Conservation (phyloP, 2,113 vertebrate genomes). For the Gallinago jamesoni region DNA sequence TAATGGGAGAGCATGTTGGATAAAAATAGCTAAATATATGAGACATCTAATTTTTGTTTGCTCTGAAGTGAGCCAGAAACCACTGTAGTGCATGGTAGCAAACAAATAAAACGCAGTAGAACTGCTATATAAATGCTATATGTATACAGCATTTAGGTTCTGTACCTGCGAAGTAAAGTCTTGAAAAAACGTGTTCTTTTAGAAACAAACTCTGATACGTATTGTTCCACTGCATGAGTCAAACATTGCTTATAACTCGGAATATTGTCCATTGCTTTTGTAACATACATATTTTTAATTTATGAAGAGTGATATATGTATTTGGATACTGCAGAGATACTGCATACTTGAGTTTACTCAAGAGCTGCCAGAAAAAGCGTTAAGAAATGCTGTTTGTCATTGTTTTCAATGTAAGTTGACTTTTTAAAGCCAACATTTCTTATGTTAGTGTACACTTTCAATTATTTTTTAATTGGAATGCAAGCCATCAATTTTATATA, state of each 20-base stretch:
- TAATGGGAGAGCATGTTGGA: not conserved
- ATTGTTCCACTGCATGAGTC: not conserved
- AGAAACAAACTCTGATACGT: not conserved
- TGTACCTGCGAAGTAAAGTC: not conserved
- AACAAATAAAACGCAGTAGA: not conserved
- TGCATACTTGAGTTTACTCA: not conserved
- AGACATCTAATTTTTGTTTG: not conserved
- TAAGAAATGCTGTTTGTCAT: not conserved
- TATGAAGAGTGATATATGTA: not conserved
- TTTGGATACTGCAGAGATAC: not conserved
- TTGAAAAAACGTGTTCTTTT: not conserved
- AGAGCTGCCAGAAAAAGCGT: not conserved
- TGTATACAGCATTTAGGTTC: not conserved
- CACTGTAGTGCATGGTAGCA: not conserved
- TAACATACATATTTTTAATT: not conserved
- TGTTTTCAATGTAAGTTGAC: not conserved
- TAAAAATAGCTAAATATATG: not conserved
- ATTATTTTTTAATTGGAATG: not conserved
- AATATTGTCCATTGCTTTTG: not conserved
- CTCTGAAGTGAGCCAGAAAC: not conserved
- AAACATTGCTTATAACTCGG: not conserved
- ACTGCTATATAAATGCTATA: not conserved
- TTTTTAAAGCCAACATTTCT: not conserved
- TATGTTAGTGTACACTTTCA: not conserved
- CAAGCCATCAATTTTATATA: not conserved